Base-by-base conservation (phyloP, 2,113 vertebrate genomes). In the Atlantisia rogersi region DNA sequence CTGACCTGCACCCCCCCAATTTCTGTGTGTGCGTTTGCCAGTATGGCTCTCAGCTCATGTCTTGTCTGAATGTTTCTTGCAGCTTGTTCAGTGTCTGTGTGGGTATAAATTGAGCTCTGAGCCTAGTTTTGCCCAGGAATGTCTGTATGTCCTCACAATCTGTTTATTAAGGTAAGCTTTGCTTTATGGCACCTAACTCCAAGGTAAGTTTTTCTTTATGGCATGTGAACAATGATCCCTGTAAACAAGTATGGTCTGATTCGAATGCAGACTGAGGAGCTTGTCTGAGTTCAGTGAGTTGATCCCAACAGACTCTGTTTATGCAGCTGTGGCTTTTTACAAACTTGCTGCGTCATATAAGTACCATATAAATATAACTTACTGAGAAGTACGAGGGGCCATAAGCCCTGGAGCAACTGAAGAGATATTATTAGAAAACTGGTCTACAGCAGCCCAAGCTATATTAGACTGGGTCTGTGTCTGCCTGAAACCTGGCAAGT, bases 331-430 rank as follows among this genome's bases (percentile, higher is more conserved):
- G 60, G 67, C 12, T n/a, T 95, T 93, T 87, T 69, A 68, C 64
- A 69, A 67, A 94, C 60, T 82, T 92, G 67, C 53, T 79, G 50
- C 0, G 1, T 68, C 79, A 62, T 53, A 10, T 15, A 90, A 93
- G 75, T 82, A 35, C 69, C 71, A 58, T 60, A 70, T 86, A 97
- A 97, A 96, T 95, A 96, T 96, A 97, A 97, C 94, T 96, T 82
- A 93, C 85, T 44, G 44, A 92, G 95, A 92, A 76, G 17, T 42
- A 68, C 5, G 15, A 63, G 53, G 56, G 35, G 65, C 59, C 74
- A 5, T 68, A 94, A 12, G 29, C 82, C 78, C 76, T 82, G 29
- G 18, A 96, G 84, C 78, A 94, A 86, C 73, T 65, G 55, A 89
- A 70, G 48, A 64, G 86, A 79, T 95, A 94, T 95, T 97, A 97